Conservation (phyloP, 2,888 invertebrate species). For the Orthosia cruda region DNA sequence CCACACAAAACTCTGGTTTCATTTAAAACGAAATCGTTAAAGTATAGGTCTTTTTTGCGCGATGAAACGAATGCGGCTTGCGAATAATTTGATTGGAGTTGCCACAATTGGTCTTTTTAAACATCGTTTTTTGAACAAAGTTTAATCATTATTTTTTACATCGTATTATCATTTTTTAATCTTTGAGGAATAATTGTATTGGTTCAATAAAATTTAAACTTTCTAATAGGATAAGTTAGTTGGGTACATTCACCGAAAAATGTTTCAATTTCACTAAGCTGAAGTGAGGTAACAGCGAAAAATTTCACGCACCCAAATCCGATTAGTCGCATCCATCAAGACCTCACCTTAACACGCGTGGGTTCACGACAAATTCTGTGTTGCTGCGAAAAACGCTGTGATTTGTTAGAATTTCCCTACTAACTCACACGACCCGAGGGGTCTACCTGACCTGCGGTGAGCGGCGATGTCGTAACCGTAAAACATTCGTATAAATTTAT, state of each 20-base stretch:
- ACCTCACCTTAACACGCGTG: conserved; percentile 56
- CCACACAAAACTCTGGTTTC: conserved; percentile 67
- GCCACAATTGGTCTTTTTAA: neutral
- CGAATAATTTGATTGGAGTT: conserved; percentile 12
- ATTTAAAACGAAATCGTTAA: conserved; percentile 71
- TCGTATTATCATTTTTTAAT: too few species aligned
- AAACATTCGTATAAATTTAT: conserved; percentile 62
- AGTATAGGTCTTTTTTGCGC: conserved; percentile 39
- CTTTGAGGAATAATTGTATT: neutral
- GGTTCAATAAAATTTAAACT: neutral
- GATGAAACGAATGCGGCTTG: conserved; percentile 13
- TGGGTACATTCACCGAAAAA: conserved; percentile 3
- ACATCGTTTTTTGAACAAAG: neutral
- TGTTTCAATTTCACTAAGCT: conserved; percentile 17
- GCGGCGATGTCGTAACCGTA: conserved; percentile 54
- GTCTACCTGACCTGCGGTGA: conserved; percentile 61
- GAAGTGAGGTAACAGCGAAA: conserved; percentile 43
- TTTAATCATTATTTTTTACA: neutral
- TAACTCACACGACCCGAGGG: too few species aligned
- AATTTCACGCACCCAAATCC: conserved; percentile 44
- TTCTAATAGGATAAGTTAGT: neutral
- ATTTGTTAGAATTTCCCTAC: conserved; percentile 71
- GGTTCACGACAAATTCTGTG: conserved; percentile 62
- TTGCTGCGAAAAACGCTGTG: conserved; percentile 63
- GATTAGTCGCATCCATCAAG: conserved; percentile 46